Percentiles rank a stretch among this genome's conserved stretches.
These are phyloP conservation scores for Pangasius djambal DNA, from an alignment of 2,797 vertebrate species.

Conservation along the genomic window DNA sequence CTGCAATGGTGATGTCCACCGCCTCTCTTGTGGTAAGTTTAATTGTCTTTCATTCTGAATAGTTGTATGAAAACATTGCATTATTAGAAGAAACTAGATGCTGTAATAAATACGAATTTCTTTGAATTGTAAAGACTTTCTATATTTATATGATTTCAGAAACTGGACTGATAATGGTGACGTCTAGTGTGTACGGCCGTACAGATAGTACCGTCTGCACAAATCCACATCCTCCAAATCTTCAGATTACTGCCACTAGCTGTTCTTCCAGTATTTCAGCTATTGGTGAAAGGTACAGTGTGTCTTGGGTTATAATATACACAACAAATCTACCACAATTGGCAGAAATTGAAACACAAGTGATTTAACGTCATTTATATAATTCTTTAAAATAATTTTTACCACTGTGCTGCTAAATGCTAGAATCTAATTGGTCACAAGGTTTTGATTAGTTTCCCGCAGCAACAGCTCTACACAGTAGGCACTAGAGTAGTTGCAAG, in stretches of 20 bases:
- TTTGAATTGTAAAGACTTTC: neutral
- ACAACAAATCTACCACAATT: neutral
- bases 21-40: constrained; percentile 62
- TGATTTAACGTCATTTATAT: neutral
- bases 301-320: neutral
- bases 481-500: no score
- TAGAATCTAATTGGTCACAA: neutral
- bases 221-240: neutral
- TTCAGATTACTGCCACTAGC: neutral
- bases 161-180: constrained; percentile 13
- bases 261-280: neutral
- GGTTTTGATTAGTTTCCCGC: no score
- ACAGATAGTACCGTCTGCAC: constrained; percentile 45
- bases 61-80: neutral
- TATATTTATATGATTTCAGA: constrained; percentile 30
- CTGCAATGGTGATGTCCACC: constrained; percentile 54
- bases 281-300: constrained; percentile 14
- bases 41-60: neutral
- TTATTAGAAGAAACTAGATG: neutral
- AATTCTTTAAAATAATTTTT: neutral
- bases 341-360: neutral
- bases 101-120: neutral
- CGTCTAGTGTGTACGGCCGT: constrained; percentile 55
- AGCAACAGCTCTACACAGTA: neutral
- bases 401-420: neutral